Evolutionary conservation across 2,113 vertebrate genomes (phyloP), one percentile per base, ranked within the genome.

Genomic region (Nerophis lumbriciformis): DNA sequence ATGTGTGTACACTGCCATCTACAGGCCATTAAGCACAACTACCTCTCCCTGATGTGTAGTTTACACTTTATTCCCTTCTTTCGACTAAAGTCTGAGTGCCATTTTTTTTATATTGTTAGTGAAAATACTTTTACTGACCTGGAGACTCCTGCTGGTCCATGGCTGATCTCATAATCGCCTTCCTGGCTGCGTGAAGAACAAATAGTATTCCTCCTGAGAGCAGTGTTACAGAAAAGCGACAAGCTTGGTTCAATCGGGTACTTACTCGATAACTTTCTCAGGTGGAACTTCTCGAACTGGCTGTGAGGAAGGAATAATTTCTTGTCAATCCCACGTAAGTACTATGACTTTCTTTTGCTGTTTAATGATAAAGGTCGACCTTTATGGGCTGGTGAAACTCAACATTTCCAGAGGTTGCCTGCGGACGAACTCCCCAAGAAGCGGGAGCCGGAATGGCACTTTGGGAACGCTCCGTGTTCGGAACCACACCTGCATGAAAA

Each of bases 241-340:
- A 4, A 15, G 11, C 2, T 45, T 39, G 0, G 44, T 44, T 44
- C n/a, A 19, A 51, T 36, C 38, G 16, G 10, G 42, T 13, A 77
- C 96, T 97, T 79, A 98, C 97, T 97, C 91, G 4, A 98, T 94
- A 53, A 92, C 69, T 51, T 75, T 92, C 53, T 93, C 92, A 55
- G 89, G 83, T 3, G 94, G 95, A 63, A 87, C 82, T 62, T 69
- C 88, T 80, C 91, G 88, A 19, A 89, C 28, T 9, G 84, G 83
- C 97, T 98, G 85, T 8, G 69, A 74, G n/a, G 53, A 47, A 77
- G 64, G 2, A 69, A 42, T 8, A 48, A 53, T 36, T 6, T 6
- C 14, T 59, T 8, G 62, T 6, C 6, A 60, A 10, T 38, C 21
- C 1, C 4, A 42, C 10, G 1, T 16, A 8, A 54, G 12, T 48